Evolutionary conservation across 2,888 invertebrate genomes (phyloP).

Genomic region (Prosopocoilus inquinatus): DNA sequence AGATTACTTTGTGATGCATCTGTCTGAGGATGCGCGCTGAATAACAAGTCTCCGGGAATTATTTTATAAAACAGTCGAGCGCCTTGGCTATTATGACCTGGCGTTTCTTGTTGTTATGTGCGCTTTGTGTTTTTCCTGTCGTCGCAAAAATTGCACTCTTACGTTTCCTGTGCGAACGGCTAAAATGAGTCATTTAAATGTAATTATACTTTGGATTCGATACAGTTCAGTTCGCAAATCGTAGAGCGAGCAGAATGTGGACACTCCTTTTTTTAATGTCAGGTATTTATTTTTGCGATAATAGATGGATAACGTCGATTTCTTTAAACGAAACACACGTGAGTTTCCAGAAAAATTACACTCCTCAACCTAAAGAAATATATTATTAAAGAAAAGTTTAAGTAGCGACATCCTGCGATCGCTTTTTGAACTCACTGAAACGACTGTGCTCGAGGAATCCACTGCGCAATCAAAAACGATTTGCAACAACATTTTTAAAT

Average conservation of each 20-base stretch:
- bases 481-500: no score
- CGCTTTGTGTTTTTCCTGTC: neutral
- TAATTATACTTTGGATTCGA: neutral
- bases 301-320: neutral
- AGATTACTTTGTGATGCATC: slow-evolving; percentile 27
- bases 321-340: no score
- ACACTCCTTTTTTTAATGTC: no score
- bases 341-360: no score
- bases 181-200: neutral
- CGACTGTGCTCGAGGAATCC: no score
- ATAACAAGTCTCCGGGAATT: slow-evolving; percentile 24
- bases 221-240: neutral
- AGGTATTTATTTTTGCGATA: neutral
- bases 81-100: slow-evolving; percentile 7
- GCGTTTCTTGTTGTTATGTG: neutral
- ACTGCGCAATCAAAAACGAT: no score
- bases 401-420: no score
- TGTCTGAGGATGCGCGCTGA: slow-evolving; percentile 23
- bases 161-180: neutral
- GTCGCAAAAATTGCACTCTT: neutral
- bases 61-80: slow-evolving; percentile 22
- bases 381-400: no score
- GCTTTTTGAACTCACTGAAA: no score
- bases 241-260: no score
- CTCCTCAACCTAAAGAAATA: no score